Percentiles rank a stretch among this genome's conserved stretches.
These are phyloP conservation scores for Phyllotreta cruciferae DNA, from an alignment of 2,888 invertebrate genomes.

Conservation along the genomic window DNA sequence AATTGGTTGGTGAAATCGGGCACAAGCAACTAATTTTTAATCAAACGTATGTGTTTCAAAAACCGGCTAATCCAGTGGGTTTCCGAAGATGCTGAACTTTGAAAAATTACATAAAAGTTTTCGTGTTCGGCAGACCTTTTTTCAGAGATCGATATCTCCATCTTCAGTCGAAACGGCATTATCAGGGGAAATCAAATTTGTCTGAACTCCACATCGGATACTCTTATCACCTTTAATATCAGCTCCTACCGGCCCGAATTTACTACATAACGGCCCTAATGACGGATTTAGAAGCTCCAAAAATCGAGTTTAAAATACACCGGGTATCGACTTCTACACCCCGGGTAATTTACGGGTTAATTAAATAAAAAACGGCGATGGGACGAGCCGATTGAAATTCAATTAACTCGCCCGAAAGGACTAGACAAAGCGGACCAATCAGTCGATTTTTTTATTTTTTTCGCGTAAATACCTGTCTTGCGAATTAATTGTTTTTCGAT, in stretches of 20 bases:
- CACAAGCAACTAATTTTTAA: too few species aligned
- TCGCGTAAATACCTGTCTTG: too few species aligned
- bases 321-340: too few species aligned
- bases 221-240: conserved; percentile 13
- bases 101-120: conserved; percentile 10
- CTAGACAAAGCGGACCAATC: too few species aligned
- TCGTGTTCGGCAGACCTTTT: background rate
- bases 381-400: too few species aligned
- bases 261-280: conserved; percentile 1
- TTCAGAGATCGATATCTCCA: conserved; percentile 9
- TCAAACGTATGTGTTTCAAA: too few species aligned
- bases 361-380: too few species aligned
- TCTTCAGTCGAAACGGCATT: conserved; percentile 14
- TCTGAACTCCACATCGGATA: conserved; percentile 10
- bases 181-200: conserved; percentile 17
- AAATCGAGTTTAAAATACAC: background rate
- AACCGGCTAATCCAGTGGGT: background rate
- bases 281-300: background rate
- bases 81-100: background rate
- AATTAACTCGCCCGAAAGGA: too few species aligned
- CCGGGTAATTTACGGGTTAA: too few species aligned
- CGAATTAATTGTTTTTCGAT: too few species aligned
- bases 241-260: background rate
- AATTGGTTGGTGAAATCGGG: too few species aligned
- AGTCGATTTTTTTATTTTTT: too few species aligned